Percentiles rank a stretch among this genome's conserved stretches.
These are phyloP conservation scores for Mesoclemmys tuberculata DNA, from an alignment of 2,113 vertebrate genomes.

Conservation along the genomic window DNA sequence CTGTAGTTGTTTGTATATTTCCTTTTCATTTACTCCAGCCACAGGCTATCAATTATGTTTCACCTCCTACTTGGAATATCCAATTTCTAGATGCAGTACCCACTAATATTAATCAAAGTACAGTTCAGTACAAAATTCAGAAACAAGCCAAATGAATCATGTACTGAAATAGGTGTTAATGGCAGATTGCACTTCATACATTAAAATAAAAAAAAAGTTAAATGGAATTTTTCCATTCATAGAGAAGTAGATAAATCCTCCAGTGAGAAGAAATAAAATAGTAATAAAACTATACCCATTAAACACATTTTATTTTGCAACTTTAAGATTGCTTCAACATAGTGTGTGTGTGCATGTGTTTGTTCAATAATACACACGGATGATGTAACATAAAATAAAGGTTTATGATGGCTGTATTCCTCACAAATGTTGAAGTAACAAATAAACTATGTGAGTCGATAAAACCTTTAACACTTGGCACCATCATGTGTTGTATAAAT, in stretches of 20 bases:
- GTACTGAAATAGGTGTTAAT: background rate
- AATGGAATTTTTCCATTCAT: background rate
- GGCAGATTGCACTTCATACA: background rate
- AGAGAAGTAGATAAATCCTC: background rate
- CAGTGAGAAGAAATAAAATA: background rate
- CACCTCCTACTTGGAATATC: background rate
- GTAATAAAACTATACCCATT: background rate
- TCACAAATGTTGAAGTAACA: background rate
- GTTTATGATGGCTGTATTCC: background rate
- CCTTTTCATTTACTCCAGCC: background rate
- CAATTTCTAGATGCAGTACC: background rate
- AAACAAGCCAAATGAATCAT: background rate
- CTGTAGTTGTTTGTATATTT: background rate
- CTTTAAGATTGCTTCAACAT: background rate
- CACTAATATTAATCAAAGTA: background rate
- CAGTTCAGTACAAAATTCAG: background rate
- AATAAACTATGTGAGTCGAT: background rate
- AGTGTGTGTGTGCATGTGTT: background rate
- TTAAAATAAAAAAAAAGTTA: background rate
- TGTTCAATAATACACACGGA: background rate
- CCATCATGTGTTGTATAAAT: background rate
- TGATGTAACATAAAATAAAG: background rate
- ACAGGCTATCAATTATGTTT: background rate
- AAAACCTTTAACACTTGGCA: background rate
- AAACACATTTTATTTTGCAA: background rate